Evolutionary conservation across 2,888 invertebrate genomes (phyloP).

Genomic region (Eristalis intricaria): DNA sequence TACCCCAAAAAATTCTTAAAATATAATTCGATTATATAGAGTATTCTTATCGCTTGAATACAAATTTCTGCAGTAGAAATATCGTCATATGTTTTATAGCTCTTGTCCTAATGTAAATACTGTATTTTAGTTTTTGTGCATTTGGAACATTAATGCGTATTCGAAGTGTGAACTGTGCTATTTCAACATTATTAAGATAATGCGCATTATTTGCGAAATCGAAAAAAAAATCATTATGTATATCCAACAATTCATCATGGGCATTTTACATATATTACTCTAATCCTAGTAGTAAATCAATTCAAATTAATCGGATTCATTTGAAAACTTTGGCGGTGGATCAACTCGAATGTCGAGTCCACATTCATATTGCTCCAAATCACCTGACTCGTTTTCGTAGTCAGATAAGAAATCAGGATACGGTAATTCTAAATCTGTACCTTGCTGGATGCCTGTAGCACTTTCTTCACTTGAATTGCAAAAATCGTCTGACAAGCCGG

Average conservation of each 20-base stretch:
- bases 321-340: conserved; percentile 89
- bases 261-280: neutral
- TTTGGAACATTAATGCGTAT: conserved; percentile 72
- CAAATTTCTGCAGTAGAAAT: neutral
- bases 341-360: conserved; percentile 89
- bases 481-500: conserved; percentile 80
- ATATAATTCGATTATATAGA: neutral
- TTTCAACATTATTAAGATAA: conserved; percentile 25
- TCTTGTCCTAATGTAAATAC: neutral
- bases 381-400: conserved; percentile 83
- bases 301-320: conserved; percentile 85
- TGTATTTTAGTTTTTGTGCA: conserved; percentile 23
- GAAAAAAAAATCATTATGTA: conserved; percentile 8
- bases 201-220: neutral
- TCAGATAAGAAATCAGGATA: conserved; percentile 81
- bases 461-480: conserved; percentile 81
- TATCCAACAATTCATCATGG: neutral
- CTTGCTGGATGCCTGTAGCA: conserved; percentile 47
- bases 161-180: conserved; percentile 80
- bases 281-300: neutral
- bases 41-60: neutral
- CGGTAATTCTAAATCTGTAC: conserved; percentile 82
- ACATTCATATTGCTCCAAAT: conserved; percentile 86
- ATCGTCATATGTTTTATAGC: neutral
- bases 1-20: neutral